phyloP scores from a whole-genome alignment of 2,113 vertebrate species.

The Bucco capensis region DNA sequence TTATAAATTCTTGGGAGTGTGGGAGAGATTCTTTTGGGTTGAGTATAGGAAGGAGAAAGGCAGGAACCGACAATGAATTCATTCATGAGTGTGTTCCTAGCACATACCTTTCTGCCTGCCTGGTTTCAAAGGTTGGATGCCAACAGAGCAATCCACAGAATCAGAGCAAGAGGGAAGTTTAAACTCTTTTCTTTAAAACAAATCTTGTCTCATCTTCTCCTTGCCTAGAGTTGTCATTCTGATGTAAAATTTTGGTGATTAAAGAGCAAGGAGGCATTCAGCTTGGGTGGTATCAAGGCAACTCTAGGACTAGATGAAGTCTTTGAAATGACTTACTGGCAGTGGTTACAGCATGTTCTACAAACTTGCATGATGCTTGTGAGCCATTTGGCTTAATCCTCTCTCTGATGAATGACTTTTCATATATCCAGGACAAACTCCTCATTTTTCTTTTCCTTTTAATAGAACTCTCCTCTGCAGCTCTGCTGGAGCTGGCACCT shows the following conservation, averaged over 20 bases:
- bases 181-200: not conserved
- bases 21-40: not conserved
- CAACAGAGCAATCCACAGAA: not conserved
- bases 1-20: not conserved
- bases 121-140: fast-evolving
- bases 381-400: not conserved
- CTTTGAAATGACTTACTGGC: not conserved
- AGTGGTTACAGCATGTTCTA: not conserved
- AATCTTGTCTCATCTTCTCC: not conserved
- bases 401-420: constrained; percentile 5
- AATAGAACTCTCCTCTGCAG: not conserved
- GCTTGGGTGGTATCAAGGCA: not conserved
- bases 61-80: not conserved
- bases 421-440: constrained; percentile 33
- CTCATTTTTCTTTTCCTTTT: constrained; percentile 33
- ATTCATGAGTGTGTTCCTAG: not conserved
- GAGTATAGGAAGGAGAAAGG: not conserved
- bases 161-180: not conserved
- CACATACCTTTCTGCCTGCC: not conserved
- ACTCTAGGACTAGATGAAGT: not conserved
- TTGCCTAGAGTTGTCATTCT: not conserved
- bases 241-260: not conserved
- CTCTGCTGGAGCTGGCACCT: not conserved
- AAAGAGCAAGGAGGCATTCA: not conserved
- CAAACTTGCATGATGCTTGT: not conserved